These are phyloP conservation scores for Ceyx melanurus DNA, from an alignment of 2,113 vertebrate species.

Conservation along the genomic window DNA sequence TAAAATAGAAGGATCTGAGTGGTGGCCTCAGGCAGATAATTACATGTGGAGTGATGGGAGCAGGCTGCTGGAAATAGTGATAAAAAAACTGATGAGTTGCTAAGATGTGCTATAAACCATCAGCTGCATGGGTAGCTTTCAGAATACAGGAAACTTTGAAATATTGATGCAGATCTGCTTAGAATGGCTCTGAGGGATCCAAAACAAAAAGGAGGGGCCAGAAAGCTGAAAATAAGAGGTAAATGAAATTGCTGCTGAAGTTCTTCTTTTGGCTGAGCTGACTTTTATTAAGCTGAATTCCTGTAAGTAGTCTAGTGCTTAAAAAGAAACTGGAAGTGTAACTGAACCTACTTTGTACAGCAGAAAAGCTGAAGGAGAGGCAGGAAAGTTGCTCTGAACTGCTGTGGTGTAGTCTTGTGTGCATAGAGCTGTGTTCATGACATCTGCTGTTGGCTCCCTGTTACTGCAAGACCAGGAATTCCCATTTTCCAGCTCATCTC, in stretches of 20 bases:
- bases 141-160: not conserved
- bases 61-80: conserved; percentile 43
- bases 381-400: not conserved
- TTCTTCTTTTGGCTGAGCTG: not conserved
- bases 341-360: not conserved
- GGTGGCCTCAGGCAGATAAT: conserved; percentile 53
- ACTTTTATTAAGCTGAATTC: not conserved
- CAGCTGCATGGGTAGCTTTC: conserved; percentile 5
- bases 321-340: not conserved
- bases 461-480: not conserved
- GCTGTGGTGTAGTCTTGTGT: not conserved
- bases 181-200: not conserved
- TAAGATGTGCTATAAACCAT: conserved; percentile 4
- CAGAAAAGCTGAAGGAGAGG: not conserved
- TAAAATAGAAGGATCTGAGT: conserved; percentile 29
- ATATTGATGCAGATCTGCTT: not conserved
- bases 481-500: not conserved
- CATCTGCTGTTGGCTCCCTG: not conserved
- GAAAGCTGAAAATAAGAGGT: not conserved
- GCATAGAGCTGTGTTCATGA: not conserved
- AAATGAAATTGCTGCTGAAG: not conserved
- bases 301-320: not conserved
- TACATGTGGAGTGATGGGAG: conserved; percentile 29
- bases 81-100: conserved; percentile 46
- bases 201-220: not conserved